Conservation (phyloP, 2,113 vertebrate genomes). For the Barnardius zonarius region DNA sequence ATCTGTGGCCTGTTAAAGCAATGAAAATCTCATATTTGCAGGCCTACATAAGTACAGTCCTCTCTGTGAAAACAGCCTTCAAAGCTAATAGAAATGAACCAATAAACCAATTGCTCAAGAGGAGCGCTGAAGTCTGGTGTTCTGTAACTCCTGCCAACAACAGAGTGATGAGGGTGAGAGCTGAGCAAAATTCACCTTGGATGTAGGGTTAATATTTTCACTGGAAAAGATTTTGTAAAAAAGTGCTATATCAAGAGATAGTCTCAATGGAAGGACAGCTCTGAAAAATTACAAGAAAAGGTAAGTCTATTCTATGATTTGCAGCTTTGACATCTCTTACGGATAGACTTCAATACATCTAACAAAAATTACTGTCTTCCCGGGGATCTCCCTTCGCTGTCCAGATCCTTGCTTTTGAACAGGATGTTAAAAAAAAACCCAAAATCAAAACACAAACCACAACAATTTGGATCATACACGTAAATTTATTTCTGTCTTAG, state of each 20-base stretch:
- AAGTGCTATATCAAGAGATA: neutral
- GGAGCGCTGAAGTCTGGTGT: neutral
- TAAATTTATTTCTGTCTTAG: neutral
- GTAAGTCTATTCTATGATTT: neutral
- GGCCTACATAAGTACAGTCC: neutral
- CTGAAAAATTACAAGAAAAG: neutral
- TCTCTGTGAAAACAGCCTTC: neutral
- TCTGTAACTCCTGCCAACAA: neutral
- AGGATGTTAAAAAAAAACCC: neutral
- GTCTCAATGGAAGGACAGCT: neutral
- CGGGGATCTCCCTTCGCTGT: neutral
- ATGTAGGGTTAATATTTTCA: neutral
- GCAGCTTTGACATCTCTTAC: neutral
- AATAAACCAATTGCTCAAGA: neutral
- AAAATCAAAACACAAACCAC: neutral
- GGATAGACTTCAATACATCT: neutral
- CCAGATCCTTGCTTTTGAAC: neutral
- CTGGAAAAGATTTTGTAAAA: neutral
- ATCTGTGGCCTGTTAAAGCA: neutral
- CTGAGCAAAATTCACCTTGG: neutral
- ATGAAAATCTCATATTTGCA: neutral
- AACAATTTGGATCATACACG: neutral
- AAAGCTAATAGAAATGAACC: neutral
- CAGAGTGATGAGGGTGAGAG: rapidly evolving
- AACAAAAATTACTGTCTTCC: neutral